Evolutionary conservation across 2,888 invertebrate genomes (phyloP).

Genomic region (Liposcelis brunnea): DNA sequence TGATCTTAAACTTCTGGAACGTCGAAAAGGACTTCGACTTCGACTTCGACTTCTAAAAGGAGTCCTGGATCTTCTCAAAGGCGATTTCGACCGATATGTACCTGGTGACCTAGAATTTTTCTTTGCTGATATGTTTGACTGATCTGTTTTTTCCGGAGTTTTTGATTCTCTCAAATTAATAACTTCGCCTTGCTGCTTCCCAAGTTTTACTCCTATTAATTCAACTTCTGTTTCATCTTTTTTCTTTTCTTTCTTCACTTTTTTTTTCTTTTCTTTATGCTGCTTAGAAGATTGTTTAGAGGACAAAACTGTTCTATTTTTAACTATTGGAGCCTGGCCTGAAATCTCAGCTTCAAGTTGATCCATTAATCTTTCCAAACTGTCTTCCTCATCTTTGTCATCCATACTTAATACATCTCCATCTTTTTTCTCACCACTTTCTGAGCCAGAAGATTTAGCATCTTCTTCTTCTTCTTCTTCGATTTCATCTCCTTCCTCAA

Average conservation of each 20-base stretch:
- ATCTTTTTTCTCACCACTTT: not conserved
- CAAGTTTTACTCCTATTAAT: not conserved
- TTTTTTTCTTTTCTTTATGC: not conserved
- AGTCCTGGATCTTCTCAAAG: too few species aligned
- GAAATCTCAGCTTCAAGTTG: slow-evolving; percentile 4
- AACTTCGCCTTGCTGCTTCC: not conserved
- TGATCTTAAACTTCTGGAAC: too few species aligned
- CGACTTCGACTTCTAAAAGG: too few species aligned
- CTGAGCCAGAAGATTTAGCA: not conserved
- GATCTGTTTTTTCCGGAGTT: not conserved
- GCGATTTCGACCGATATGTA: too few species aligned
- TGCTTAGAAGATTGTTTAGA: too few species aligned
- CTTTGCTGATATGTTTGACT: too few species aligned
- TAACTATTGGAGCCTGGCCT: not conserved
- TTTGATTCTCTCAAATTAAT: slow-evolving; percentile 2
- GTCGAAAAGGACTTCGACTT: too few species aligned
- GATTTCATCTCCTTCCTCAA: not conserved
- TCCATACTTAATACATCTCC: not conserved
- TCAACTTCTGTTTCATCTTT: slow-evolving; percentile 2
- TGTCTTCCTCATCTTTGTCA: slow-evolving; percentile 6
- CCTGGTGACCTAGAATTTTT: too few species aligned
- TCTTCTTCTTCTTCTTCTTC: not conserved
- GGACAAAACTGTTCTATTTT: too few species aligned
- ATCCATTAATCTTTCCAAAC: slow-evolving; percentile 3
- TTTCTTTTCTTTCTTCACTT: not conserved